These are phyloP conservation scores for Sympetrum striolatum DNA, from an alignment of 2,888 invertebrate genomes.

Conservation along the genomic window DNA sequence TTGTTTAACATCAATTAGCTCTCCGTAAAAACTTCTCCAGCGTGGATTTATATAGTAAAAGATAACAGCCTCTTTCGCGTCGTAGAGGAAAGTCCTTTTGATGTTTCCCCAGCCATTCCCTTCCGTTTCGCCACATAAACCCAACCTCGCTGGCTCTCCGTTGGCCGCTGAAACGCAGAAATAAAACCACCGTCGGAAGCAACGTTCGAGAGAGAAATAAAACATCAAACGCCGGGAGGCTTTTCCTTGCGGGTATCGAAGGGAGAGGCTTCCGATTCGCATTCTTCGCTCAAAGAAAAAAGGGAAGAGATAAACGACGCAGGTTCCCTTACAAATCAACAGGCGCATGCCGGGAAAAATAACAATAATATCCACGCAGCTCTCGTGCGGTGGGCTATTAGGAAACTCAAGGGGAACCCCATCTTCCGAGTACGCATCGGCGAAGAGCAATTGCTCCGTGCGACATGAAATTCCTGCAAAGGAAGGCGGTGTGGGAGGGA, in stretches of 20 bases:
- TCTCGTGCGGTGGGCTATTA: neutral
- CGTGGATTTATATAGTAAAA: neutral
- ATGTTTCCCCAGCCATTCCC: neutral
- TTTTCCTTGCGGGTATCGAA: neutral
- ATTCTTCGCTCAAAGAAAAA: neutral
- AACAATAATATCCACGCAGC: neutral
- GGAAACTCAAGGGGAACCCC: neutral
- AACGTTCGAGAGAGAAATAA: neutral
- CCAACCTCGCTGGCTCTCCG: neutral
- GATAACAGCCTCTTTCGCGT: neutral
- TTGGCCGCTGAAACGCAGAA: neutral
- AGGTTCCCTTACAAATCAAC: neutral
- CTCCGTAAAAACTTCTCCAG: too few species aligned
- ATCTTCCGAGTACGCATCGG: neutral
- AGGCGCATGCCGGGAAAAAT: neutral
- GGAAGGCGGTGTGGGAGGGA: neutral
- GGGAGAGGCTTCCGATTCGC: neutral
- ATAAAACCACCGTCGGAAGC: neutral
- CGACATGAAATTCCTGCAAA: neutral
- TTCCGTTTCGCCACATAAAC: neutral
- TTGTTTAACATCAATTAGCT: too few species aligned
- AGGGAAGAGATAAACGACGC: neutral
- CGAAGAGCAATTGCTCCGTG: neutral
- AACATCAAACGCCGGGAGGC: neutral
- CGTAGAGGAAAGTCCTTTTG: neutral